These are phyloP conservation scores for Setophaga coronata DNA, from an alignment of 2,113 vertebrate genomes.

Conservation along the genomic window DNA sequence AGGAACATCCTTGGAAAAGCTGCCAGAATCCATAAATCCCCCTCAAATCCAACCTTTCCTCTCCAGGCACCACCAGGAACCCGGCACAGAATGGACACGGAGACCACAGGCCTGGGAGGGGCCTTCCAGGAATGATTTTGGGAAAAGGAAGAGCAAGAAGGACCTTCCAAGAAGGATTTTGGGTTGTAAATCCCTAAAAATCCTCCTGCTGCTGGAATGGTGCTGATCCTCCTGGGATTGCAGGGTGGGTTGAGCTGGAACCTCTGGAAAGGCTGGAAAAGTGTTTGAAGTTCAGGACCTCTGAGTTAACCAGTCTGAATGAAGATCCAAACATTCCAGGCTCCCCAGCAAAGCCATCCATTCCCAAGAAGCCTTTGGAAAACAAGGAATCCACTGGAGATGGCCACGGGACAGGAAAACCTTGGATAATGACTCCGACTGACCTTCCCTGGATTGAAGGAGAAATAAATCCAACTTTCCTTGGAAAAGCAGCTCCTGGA, in stretches of 20 bases:
- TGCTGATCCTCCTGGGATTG: no score
- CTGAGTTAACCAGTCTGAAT: conserved; percentile 66
- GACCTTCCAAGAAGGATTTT: no score
- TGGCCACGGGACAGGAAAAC: background rate
- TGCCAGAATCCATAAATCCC: conserved; percentile 31
- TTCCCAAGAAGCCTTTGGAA: conserved; percentile 8
- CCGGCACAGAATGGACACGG: accelerated
- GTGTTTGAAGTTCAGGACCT: background rate
- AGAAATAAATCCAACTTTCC: background rate
- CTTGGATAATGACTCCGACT: background rate
- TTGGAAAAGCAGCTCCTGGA: background rate
- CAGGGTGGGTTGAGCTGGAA: background rate
- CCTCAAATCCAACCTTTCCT: background rate
- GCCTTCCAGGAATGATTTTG: background rate
- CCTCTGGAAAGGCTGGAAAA: background rate
- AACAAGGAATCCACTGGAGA: background rate
- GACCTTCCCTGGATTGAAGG: background rate
- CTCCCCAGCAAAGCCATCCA: background rate
- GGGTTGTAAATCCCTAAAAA: background rate
- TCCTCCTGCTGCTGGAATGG: background rate
- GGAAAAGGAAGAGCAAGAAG: background rate
- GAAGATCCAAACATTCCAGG: conserved; percentile 64
- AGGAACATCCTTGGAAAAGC: background rate
- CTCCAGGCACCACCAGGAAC: background rate
- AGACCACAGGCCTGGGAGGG: accelerated